A percentile compares a stretch with the other conserved stretches of the same genome.
Conservation (phyloP, 92 coral and sea anemone genomes). For the Zoanthus sociatus region DNA sequence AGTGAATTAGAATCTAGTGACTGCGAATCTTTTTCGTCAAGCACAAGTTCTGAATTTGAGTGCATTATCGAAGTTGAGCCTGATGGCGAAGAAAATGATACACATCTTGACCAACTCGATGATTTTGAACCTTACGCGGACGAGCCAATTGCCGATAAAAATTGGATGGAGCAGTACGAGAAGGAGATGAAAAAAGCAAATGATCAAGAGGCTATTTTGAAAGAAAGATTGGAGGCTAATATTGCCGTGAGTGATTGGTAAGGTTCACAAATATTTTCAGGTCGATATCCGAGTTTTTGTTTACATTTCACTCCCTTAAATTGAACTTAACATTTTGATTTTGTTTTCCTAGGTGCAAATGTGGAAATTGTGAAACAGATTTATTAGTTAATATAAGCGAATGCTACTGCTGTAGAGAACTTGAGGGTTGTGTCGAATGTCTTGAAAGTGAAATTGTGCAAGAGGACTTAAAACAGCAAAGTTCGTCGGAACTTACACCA, state of each 20-base stretch:
- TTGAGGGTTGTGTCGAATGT: conserved; percentile 51
- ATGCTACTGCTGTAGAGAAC: conserved; percentile 57
- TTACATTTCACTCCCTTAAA: not conserved
- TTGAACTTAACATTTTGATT: not conserved
- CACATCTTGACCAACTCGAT: not conserved
- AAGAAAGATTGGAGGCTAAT: conserved; percentile 46
- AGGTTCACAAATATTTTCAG: conserved; percentile 31
- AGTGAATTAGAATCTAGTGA: conserved; percentile 16
- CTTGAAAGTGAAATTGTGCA: conserved; percentile 51
- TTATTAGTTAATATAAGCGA: conserved; percentile 42
- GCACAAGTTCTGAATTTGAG: not conserved
- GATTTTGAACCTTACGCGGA: conserved; percentile 51
- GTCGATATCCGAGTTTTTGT: not conserved
- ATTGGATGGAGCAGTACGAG: conserved; percentile 56
- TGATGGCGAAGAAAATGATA: not conserved
- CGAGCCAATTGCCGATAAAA: conserved; percentile 61
- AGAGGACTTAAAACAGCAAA: conserved; percentile 44
- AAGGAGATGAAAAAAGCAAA: conserved; percentile 42
- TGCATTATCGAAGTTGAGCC: not conserved
- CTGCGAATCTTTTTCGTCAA: not conserved
- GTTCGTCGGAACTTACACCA: not conserved
- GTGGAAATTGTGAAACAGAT: conserved; percentile 46
- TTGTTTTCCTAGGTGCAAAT: conserved; percentile 45
- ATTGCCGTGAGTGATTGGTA: conserved; percentile 49
- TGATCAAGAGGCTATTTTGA: conserved; percentile 30